Conservation (phyloP, 1,140 invertebrate species). For the Nixonia krombeini region DNA sequence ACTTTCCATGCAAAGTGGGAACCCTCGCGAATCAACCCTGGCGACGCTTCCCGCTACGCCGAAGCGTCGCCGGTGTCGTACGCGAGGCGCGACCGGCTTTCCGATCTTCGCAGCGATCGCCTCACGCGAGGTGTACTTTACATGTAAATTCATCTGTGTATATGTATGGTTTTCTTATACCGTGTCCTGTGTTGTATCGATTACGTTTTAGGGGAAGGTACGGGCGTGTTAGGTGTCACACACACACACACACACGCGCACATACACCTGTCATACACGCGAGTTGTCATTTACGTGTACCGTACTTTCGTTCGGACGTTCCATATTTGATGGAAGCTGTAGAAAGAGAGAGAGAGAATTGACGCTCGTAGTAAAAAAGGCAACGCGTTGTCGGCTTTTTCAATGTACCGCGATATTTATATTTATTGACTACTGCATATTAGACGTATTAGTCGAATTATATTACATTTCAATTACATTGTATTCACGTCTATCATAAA, state of each 20-base stretch:
- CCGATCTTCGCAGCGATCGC: conserved; percentile 33
- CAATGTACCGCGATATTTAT: conserved; percentile 62
- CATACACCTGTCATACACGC: too few species aligned
- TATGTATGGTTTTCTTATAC: too few species aligned
- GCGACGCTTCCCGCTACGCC: too few species aligned
- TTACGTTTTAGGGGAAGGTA: conserved; percentile 50
- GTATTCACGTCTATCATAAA: conserved; percentile 48
- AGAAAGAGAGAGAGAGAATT: conserved; percentile 9
- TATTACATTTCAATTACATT: conserved; percentile 52
- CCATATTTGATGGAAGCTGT: conserved; percentile 64
- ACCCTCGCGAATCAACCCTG: too few species aligned
- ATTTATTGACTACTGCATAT: conserved; percentile 64
- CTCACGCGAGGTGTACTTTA: conserved; percentile 30
- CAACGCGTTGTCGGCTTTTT: conserved; percentile 47
- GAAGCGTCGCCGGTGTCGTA: not conserved
- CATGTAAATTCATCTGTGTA: conserved; percentile 56
- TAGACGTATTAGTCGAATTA: conserved; percentile 64
- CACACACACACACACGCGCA: conserved; percentile 29
- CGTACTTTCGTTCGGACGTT: conserved; percentile 69
- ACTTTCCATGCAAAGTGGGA: too few species aligned
- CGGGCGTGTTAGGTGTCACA: conserved; percentile 24
- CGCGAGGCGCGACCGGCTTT: conserved; percentile 5
- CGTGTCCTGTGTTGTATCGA: conserved; percentile 64
- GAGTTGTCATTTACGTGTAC: conserved; percentile 62
- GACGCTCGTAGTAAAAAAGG: conserved; percentile 10